phyloP scores from a whole-genome alignment of 2,888 invertebrate species.

The Heliconius sara region DNA sequence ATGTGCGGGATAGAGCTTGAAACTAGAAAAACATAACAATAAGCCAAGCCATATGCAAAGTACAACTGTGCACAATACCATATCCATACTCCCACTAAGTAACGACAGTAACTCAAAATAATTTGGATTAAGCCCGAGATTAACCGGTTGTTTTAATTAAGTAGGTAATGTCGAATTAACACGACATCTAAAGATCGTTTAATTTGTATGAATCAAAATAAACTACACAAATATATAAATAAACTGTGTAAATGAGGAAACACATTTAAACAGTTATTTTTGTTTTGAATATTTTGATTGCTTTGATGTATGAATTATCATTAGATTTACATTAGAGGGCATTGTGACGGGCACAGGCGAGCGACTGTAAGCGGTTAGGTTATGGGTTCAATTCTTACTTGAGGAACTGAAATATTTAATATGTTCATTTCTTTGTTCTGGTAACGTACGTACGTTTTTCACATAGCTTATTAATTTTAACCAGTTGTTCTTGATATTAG shows the following conservation, averaged over 20 bases:
- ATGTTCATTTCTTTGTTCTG: background rate
- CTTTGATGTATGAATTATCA: too few relatives aligned
- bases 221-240: constrained; percentile 10
- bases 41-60: too few relatives aligned
- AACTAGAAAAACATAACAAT: too few relatives aligned
- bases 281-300: background rate
- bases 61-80: constrained; percentile 6
- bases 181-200: constrained; percentile 28
- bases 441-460: background rate
- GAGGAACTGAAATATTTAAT: background rate
- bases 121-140: constrained; percentile 12
- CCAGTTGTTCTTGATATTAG: too few relatives aligned
- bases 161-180: constrained; percentile 26
- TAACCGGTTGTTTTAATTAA: constrained; percentile 24
- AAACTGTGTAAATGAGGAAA: background rate
- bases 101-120: background rate
- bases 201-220: constrained; percentile 16
- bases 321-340: background rate
- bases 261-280: background rate
- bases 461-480: too few relatives aligned
- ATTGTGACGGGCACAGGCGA: background rate
- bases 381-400: background rate
- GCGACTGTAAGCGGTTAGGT: background rate
- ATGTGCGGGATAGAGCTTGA: too few relatives aligned
- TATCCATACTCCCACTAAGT: constrained; percentile 12